Conservation (phyloP, 2,113 vertebrate genomes). For the Benitochromis conjunctus region DNA sequence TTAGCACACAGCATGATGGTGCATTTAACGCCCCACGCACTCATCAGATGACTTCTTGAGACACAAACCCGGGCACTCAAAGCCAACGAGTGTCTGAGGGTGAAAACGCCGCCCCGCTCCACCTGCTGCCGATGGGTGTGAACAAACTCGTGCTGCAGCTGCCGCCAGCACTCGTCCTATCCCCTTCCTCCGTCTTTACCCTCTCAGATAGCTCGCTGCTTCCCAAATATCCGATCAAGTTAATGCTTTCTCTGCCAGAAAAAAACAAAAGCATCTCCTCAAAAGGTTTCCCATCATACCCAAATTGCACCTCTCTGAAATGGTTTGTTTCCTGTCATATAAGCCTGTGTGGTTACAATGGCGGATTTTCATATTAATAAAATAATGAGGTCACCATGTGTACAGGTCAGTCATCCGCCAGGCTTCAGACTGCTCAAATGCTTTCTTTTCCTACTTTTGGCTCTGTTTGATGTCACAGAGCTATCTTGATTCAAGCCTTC, state of each 20-base stretch:
- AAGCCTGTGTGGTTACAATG: background rate
- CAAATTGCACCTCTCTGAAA: background rate
- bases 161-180: background rate
- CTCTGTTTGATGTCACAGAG: background rate
- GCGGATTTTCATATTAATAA: background rate
- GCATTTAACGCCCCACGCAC: background rate
- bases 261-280: background rate
- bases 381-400: background rate
- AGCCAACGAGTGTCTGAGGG: background rate
- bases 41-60: background rate
- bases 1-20: constrained; percentile 29
- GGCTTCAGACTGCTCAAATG: background rate
- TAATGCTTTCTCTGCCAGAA: constrained; percentile 22
- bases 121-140: constrained; percentile 18
- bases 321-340: background rate
- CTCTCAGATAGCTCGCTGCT: background rate
- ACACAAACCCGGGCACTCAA: background rate
- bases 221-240: background rate
- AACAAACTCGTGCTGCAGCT: constrained; percentile 46
- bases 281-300: background rate
- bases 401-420: background rate
- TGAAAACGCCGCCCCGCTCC: background rate
- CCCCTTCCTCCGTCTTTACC: background rate
- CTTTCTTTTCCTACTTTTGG: background rate
- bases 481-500: background rate